These are phyloP conservation scores for Aphelocoma californica DNA, from an alignment of 2,797 vertebrate species.

Conservation along the genomic window DNA sequence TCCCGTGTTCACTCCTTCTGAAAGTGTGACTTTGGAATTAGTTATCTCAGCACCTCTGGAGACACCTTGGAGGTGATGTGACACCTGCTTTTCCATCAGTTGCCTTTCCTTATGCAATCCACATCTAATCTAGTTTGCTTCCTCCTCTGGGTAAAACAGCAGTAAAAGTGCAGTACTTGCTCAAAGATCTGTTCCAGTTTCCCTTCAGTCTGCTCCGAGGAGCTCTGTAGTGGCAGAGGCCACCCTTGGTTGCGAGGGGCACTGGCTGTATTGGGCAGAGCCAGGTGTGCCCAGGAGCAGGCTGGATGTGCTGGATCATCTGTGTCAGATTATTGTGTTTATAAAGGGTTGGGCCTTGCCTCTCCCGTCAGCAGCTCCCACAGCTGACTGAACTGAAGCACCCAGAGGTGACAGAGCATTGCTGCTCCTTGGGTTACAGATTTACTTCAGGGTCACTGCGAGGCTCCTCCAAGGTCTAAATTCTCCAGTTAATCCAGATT, in stretches of 20 bases:
- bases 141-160: neutral
- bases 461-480: neutral
- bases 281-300: fast-evolving
- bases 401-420: neutral
- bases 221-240: neutral
- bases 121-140: neutral
- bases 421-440: neutral
- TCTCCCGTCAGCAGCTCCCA: neutral
- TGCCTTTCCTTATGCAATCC: neutral
- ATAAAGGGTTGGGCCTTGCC: neutral
- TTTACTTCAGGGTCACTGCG: neutral
- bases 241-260: fast-evolving
- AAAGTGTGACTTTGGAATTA: neutral
- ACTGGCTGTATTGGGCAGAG: neutral
- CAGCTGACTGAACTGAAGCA: neutral
- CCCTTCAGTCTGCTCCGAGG: neutral
- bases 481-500: neutral
- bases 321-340: neutral
- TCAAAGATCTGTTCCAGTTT: neutral
- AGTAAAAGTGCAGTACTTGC: neutral
- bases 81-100: neutral
- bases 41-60: neutral
- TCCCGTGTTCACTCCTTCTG: neutral
- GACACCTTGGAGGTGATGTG: neutral
- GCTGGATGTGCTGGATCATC: neutral